Evolutionary conservation across 2,797 vertebrate species (phyloP).

Genomic region (Phataginus tetradactyla): DNA sequence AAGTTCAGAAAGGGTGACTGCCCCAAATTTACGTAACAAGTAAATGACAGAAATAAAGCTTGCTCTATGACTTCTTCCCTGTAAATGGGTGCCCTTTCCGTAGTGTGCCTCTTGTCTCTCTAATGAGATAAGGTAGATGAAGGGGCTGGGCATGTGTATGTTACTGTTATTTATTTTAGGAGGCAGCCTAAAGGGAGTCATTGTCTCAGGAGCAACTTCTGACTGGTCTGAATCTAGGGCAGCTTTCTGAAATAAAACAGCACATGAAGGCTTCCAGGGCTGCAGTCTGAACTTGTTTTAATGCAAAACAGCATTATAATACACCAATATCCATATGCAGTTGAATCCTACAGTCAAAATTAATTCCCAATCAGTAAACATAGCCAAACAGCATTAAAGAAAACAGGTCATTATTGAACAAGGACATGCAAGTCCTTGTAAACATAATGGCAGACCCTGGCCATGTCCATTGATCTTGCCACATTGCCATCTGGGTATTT

Average conservation of each 20-base stretch:
- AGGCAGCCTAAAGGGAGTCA: slow-evolving; percentile 8
- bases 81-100: not conserved
- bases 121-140: slow-evolving; percentile 10
- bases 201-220: slow-evolving; percentile 24
- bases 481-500: not conserved
- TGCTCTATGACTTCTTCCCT: not conserved
- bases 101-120: not conserved
- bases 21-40: not conserved
- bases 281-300: slow-evolving; percentile 35
- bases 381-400: not conserved
- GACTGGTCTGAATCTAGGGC: slow-evolving; percentile 58
- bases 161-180: slow-evolving; percentile 48
- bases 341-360: slow-evolving; percentile 28
- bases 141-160: not conserved
- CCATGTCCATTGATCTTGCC: not conserved
- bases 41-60: not conserved
- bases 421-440: not conserved
- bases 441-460: not conserved
- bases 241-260: slow-evolving; percentile 51
- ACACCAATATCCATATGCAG: slow-evolving; percentile 6
- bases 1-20: not conserved
- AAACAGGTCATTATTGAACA: slow-evolving; percentile 16
- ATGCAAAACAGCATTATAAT: not conserved
- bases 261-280: not conserved
- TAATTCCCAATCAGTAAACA: slow-evolving; percentile 45